Conservation (phyloP, 2,888 invertebrate species). For the Ypsolopha scabrella region DNA sequence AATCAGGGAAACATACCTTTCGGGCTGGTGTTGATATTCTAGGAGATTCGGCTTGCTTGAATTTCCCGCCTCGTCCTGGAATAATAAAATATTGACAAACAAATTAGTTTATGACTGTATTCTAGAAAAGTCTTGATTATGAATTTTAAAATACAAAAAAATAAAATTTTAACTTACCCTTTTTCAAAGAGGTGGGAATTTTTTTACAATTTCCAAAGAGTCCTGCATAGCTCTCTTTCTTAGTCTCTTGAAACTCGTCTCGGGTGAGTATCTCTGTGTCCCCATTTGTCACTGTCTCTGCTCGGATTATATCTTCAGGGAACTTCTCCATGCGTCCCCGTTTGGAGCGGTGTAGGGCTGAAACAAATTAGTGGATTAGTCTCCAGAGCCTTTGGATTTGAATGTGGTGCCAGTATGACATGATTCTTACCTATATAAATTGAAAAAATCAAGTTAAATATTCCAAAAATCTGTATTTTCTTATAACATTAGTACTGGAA, state of each 20-base stretch:
- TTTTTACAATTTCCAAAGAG: slow-evolving; percentile 50
- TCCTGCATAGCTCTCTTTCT: slow-evolving; percentile 56
- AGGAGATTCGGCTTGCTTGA: slow-evolving; percentile 24
- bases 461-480: not conserved
- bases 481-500: no score
- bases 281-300: slow-evolving; percentile 79
- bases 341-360: slow-evolving; percentile 74
- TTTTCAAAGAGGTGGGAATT: slow-evolving; percentile 28
- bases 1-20: slow-evolving; percentile 26
- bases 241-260: slow-evolving; percentile 62
- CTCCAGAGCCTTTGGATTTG: no score
- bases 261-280: slow-evolving; percentile 76
- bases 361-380: slow-evolving; percentile 15
- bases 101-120: no score
- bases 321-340: slow-evolving; percentile 82
- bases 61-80: slow-evolving; percentile 30
- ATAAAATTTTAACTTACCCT: slow-evolving; percentile 16
- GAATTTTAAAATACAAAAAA: no score
- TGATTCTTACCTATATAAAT: not conserved
- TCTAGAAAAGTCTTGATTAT: no score
- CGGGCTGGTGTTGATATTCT: slow-evolving; percentile 27
- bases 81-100: slow-evolving; percentile 8
- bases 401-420: no score
- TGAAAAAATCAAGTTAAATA: not conserved
- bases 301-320: slow-evolving; percentile 79